A percentile compares a stretch with the other conserved stretches of the same genome.
These are phyloP conservation scores for Neelides folsomi DNA, from an alignment of 2,888 invertebrate genomes.

Conservation along the genomic window DNA sequence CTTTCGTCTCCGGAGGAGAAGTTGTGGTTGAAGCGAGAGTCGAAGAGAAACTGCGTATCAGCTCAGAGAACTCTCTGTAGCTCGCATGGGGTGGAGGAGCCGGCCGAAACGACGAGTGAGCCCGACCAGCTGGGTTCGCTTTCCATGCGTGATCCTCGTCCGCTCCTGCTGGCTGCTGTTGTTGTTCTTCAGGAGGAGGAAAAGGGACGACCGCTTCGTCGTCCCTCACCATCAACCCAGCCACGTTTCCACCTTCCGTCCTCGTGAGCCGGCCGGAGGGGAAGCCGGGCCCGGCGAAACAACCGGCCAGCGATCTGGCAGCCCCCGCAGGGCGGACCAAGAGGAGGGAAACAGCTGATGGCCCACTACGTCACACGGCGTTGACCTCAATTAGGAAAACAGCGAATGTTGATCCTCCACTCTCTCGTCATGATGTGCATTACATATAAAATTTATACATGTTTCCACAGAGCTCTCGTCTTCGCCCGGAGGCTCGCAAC, in stretches of 20 bases:
- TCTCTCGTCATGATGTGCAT: neutral
- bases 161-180: neutral
- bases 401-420: neutral
- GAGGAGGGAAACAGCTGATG: slow-evolving; percentile 29
- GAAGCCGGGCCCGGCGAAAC: slow-evolving; percentile 4
- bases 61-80: no score
- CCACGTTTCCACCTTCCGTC: no score
- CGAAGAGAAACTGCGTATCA: no score
- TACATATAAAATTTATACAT: slow-evolving; percentile 2
- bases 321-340: neutral
- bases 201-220: neutral
- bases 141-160: neutral
- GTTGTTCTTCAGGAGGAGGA: slow-evolving; percentile 6
- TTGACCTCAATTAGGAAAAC: slow-evolving; percentile 28
- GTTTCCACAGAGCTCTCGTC: slow-evolving; percentile 8
- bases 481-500: slow-evolving; percentile 5
- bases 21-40: no score
- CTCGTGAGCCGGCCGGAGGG: slow-evolving; percentile 5
- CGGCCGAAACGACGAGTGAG: neutral
- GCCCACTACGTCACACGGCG: slow-evolving; percentile 29
- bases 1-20: no score
- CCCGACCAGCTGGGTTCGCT: neutral
- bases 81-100: neutral
- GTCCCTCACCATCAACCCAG: neutral
- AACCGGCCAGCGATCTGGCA: neutral